phyloP scores from a whole-genome alignment of 2,888 invertebrate species.

The Dioctria rufipes region DNA sequence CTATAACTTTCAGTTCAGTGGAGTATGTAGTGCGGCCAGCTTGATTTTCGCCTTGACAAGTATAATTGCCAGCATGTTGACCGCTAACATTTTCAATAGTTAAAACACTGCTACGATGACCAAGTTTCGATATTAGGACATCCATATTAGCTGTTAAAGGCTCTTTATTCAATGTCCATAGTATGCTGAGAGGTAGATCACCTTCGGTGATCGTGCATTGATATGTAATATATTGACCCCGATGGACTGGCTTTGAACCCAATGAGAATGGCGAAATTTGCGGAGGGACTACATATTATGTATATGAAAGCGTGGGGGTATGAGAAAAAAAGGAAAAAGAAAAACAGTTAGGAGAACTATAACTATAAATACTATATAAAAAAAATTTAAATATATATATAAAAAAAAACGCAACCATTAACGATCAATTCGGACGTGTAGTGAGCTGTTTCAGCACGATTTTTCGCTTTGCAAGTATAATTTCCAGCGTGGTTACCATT shows the following conservation, averaged over 20 bases:
- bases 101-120: slow-evolving; percentile 79
- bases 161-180: slow-evolving; percentile 75
- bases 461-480: slow-evolving; percentile 74
- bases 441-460: slow-evolving; percentile 73
- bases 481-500: slow-evolving; percentile 74
- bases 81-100: slow-evolving; percentile 81
- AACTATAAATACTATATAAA: slow-evolving; percentile 6
- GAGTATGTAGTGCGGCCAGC: slow-evolving; percentile 81
- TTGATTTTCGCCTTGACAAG: slow-evolving; percentile 81
- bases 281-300: slow-evolving; percentile 65
- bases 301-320: slow-evolving; percentile 14
- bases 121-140: slow-evolving; percentile 74
- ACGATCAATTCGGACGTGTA: slow-evolving; percentile 73
- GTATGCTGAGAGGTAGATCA: slow-evolving; percentile 78
- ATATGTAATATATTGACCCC: slow-evolving; percentile 76
- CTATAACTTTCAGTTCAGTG: slow-evolving; percentile 81
- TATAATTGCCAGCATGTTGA: slow-evolving; percentile 82
- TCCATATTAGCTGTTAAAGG: slow-evolving; percentile 70
- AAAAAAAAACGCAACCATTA: slow-evolving; percentile 70
- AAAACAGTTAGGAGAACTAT: not conserved
- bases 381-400: slow-evolving; percentile 24
- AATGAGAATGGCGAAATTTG: slow-evolving; percentile 74
- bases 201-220: slow-evolving; percentile 77
- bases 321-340: slow-evolving; percentile 2
- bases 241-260: slow-evolving; percentile 76